These are phyloP conservation scores for Lycorma delicatula DNA, from an alignment of 1,140 invertebrate species.

Conservation along the genomic window DNA sequence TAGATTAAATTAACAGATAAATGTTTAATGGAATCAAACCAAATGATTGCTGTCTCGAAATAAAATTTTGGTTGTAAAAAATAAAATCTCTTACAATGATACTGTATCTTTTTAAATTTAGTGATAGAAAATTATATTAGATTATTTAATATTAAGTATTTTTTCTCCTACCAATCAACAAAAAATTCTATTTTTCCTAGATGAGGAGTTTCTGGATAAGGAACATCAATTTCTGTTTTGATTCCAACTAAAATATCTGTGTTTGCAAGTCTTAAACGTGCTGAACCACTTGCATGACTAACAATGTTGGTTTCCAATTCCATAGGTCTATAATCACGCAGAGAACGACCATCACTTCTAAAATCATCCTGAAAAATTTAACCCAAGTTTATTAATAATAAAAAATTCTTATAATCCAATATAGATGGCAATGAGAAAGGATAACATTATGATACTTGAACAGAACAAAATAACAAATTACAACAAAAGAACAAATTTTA, in stretches of 20 bases:
- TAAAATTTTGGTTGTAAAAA: background rate
- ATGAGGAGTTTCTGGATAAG: constrained; percentile 59
- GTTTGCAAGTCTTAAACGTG: constrained; percentile 75
- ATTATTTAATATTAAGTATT: too few relatives aligned
- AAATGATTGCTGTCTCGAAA: background rate
- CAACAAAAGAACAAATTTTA: background rate
- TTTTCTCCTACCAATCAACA: constrained; percentile 75
- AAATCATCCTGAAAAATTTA: constrained; percentile 64
- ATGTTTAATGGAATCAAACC: too few relatives aligned
- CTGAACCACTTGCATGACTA: constrained; percentile 82
- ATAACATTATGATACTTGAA: background rate
- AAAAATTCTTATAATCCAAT: background rate
- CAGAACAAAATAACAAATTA: background rate
- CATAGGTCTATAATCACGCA: constrained; percentile 78
- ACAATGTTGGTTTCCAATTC: constrained; percentile 86
- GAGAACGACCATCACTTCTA: constrained; percentile 76
- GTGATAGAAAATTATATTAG: too few relatives aligned
- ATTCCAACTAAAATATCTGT: constrained; percentile 88
- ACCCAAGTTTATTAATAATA: background rate
- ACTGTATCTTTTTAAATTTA: too few relatives aligned
- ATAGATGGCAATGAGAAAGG: background rate
- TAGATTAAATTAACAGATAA: too few relatives aligned
- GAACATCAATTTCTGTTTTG: constrained; percentile 83
- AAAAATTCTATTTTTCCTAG: constrained; percentile 89
- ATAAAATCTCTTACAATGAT: too few relatives aligned